Percentiles rank a stretch among this genome's conserved stretches.
These are phyloP conservation scores for Elgaria multicarinata DNA, from an alignment of 2,113 vertebrate genomes.

Conservation along the genomic window DNA sequence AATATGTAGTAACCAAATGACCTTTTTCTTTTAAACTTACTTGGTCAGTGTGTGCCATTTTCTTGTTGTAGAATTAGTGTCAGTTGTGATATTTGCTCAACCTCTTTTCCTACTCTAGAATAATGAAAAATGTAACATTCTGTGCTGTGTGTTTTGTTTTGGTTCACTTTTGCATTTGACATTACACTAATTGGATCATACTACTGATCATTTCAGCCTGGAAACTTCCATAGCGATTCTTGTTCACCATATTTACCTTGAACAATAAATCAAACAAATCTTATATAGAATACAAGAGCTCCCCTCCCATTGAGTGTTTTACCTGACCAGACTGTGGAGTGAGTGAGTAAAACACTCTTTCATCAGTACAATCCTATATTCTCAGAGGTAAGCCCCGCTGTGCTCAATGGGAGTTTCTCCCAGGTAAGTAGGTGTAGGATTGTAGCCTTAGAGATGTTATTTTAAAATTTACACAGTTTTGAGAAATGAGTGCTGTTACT, in stretches of 20 bases:
- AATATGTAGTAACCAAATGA: neutral
- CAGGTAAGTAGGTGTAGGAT: neutral
- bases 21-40: neutral
- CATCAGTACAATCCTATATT: neutral
- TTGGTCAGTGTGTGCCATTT: neutral
- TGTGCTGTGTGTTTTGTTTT: neutral
- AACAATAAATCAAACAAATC: conserved; percentile 41
- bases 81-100: rapidly evolving
- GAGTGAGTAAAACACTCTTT: neutral
- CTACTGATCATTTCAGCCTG: conserved; percentile 31
- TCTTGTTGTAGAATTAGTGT: neutral
- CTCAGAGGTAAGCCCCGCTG: neutral
- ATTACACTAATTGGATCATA: conserved; percentile 27
- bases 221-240: conserved; percentile 34
- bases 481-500: neutral
- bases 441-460: neutral
- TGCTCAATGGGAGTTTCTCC: neutral
- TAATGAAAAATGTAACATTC: neutral
- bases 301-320: neutral
- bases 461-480: neutral
- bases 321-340: neutral
- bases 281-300: neutral
- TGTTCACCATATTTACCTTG: conserved; percentile 41
- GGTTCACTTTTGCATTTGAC: neutral
- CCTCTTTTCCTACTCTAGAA: rapidly evolving